Conservation (phyloP, 2,113 vertebrate species). For the Seriola dumerili region DNA sequence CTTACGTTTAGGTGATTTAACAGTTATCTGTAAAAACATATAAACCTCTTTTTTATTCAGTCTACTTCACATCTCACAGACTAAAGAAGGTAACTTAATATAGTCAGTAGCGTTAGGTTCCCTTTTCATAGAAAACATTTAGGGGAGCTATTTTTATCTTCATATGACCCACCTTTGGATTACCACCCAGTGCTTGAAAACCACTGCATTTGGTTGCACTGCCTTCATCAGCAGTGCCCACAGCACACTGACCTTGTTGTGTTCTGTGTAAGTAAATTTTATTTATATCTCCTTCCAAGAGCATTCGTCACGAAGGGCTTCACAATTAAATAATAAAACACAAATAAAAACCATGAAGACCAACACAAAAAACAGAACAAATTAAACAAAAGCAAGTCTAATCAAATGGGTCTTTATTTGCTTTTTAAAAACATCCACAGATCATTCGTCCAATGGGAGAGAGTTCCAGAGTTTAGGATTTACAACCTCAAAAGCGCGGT, state of each 20-base stretch:
- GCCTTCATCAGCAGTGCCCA: conserved; percentile 22
- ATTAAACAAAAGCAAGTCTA: no score
- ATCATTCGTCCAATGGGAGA: no score
- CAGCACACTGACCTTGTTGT: conserved; percentile 34
- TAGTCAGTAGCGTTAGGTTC: conserved; percentile 23
- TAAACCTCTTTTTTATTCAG: neutral
- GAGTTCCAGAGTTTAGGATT: neutral
- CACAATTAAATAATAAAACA: no score
- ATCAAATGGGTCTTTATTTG: no score
- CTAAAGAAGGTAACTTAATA: neutral
- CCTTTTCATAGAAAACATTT: conserved; percentile 30
- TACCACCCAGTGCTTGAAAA: conserved; percentile 49
- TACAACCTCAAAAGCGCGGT: neutral
- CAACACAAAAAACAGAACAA: no score
- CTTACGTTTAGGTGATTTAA: neutral
- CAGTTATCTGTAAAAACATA: neutral
- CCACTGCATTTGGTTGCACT: conserved; percentile 23
- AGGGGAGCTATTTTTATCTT: conserved; percentile 44
- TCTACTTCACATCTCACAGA: neutral
- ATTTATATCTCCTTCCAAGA: no score
- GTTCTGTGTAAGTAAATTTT: neutral
- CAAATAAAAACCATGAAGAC: no score
- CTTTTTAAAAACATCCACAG: no score
- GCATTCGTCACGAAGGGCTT: no score
- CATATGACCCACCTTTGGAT: conserved; percentile 57